phyloP scores from a whole-genome alignment of 2,797 vertebrate species.

The Alca torda region DNA sequence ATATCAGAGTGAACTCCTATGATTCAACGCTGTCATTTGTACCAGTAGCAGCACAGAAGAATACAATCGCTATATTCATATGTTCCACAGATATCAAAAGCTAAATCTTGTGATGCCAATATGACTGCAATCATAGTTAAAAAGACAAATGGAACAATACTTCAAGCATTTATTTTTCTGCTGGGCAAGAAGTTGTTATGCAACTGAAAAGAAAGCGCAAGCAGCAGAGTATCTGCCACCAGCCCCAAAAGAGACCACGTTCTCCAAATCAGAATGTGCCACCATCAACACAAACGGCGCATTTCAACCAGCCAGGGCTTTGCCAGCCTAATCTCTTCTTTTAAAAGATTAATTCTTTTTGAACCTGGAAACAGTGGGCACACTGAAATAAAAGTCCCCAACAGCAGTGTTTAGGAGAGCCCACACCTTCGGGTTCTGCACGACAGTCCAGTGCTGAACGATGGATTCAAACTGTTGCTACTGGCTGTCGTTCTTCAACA shows the following conservation, averaged over 20 bases:
- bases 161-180: not conserved
- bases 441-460: rapidly evolving
- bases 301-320: not conserved
- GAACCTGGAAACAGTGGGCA: not conserved
- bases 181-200: not conserved
- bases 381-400: not conserved
- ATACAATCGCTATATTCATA: constrained; percentile 50
- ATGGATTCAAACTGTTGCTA: not conserved
- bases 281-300: not conserved
- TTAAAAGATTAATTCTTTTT: not conserved
- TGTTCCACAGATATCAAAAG: constrained; percentile 41
- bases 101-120: constrained; percentile 61
- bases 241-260: not conserved
- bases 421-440: not conserved
- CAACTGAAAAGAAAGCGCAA: not conserved
- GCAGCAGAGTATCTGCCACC: not conserved
- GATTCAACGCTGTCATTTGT: not conserved
- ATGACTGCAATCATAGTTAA: constrained; percentile 56
- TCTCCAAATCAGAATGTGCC: constrained; percentile 48
- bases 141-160: constrained; percentile 35
- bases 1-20: not conserved
- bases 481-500: rapidly evolving
- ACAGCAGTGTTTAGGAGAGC: not conserved
- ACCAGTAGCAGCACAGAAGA: not conserved
- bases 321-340: constrained; percentile 9